phyloP scores from a whole-genome alignment of 1,140 invertebrate species.

The Ips typographus region DNA sequence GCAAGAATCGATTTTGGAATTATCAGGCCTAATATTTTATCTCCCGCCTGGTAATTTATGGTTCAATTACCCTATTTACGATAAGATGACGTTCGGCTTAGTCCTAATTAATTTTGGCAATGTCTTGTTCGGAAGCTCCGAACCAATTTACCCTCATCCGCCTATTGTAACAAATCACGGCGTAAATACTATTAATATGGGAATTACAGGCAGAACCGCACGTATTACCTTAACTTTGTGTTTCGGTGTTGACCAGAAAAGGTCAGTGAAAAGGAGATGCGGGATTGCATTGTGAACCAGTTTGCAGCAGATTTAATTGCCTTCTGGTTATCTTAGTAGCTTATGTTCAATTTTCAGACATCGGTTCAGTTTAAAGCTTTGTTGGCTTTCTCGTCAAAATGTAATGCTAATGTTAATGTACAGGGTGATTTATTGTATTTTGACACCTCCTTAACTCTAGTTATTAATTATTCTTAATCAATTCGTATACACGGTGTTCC shows the following conservation, averaged over 20 bases:
- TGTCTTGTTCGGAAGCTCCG: constrained; percentile 24
- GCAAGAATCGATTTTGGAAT: neutral
- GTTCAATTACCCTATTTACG: constrained; percentile 23
- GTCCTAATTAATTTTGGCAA: constrained; percentile 27
- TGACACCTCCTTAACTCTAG: too few species aligned
- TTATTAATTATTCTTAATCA: too few species aligned
- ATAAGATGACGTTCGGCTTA: constrained; percentile 19
- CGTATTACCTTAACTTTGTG: constrained; percentile 21
- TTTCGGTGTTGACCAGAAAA: neutral
- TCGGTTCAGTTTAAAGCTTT: too few species aligned
- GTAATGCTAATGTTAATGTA: too few species aligned
- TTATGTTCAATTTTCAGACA: neutral
- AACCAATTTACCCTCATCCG: constrained; percentile 24
- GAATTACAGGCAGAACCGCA: constrained; percentile 9
- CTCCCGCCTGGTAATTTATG: constrained; percentile 16
- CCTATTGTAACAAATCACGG: constrained; percentile 19
- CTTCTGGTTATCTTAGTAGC: neutral
- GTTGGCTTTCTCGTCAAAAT: too few species aligned
- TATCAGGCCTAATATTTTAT: constrained; percentile 10
- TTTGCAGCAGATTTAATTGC: neutral
- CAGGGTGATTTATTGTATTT: too few species aligned
- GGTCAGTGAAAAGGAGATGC: neutral
- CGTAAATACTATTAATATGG: constrained; percentile 26
- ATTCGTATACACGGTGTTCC: too few species aligned
- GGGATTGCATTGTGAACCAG: neutral